Evolutionary conservation across 1,140 invertebrate genomes (phyloP), one percentile per base, ranked within the genome.

Genomic region (Bradysia coprophila): DNA sequence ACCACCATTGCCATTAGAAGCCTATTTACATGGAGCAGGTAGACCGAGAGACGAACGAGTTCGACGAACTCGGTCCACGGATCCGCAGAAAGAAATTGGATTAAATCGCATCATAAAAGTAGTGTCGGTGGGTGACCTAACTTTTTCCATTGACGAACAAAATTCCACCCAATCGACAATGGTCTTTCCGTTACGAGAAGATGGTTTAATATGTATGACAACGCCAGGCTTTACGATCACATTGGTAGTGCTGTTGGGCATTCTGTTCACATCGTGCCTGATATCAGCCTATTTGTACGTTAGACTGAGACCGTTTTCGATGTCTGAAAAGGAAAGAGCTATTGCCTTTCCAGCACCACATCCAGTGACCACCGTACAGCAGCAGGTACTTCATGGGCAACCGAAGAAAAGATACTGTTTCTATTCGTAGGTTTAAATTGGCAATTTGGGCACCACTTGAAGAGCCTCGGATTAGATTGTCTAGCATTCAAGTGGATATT

Each of bases 171-270:
- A 64, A 4, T 54, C 59, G 33, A 76, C 78, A 0, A 74, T 83
- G 61, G 71, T 81, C 1, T 78, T 80, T 50, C 76, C 80, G 3
- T 65, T 65, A 19, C 53, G 62, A 44, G 64, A 65, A 48, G 71
- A 75, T 54, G 74, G 75, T 15, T 65, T 87, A 46, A 87, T 93
- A 42, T 93, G 88, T 58, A 90, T 93, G 83, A 91, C 87, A 1
- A 88, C 85, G 2, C 80, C 84, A 11, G 83, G 85, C 1, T 91
- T 92, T 56, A 79, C 85, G 24, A 78, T 84, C 5, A 85, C 84
- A 8, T 65, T 92, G 8, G 71, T 88, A 23, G 69, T 90, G 11
- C 67, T 92, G 3, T 64, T 91, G 21, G 76, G 72, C 36, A 78
- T 89, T 34, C 63, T 92, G 38, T 61, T 91, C 18, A 76, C 78